These are phyloP conservation scores for Drosophila macrospina DNA, from an alignment of 2,888 invertebrate genomes.

Conservation along the genomic window DNA sequence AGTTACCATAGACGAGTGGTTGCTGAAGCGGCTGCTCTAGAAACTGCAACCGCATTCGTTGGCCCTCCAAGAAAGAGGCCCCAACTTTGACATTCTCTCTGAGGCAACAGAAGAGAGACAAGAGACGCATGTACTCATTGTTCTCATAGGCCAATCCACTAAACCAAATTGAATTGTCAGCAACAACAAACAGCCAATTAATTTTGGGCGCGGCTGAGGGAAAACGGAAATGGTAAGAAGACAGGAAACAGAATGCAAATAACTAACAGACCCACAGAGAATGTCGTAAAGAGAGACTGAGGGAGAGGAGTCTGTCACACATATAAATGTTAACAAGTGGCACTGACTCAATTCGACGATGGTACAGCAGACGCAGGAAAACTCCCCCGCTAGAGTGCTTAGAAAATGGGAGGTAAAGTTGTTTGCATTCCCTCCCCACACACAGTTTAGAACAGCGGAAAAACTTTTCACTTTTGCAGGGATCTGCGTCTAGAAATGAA, in stretches of 20 bases:
- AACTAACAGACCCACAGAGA: constrained; percentile 22
- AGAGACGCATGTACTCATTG: constrained; percentile 5
- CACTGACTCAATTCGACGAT: constrained; percentile 59
- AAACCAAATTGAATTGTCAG: constrained; percentile 59
- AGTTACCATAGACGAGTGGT: not conserved
- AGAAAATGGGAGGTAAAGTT: constrained; percentile 11
- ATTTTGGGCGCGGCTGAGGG: constrained; percentile 52
- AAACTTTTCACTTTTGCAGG: constrained; percentile 37
- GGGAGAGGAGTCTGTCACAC: not conserved
- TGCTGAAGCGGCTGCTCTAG: constrained; percentile 26
- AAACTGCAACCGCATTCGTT: constrained; percentile 33
- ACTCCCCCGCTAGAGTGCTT: not conserved
- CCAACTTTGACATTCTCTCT: constrained; percentile 63
- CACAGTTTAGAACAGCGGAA: constrained; percentile 4
- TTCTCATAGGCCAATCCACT: constrained; percentile 60
- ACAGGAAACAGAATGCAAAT: constrained; percentile 54
- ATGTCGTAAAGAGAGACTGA: constrained; percentile 3
- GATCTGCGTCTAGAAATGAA: constrained; percentile 2
- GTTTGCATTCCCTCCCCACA: constrained; percentile 7
- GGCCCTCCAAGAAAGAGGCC: constrained; percentile 47
- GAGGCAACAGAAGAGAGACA: not conserved
- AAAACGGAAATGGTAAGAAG: constrained; percentile 55
- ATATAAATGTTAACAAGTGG: constrained; percentile 43
- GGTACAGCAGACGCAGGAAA: constrained; percentile 22
- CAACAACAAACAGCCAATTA: constrained; percentile 76